Evolutionary conservation across 2,797 vertebrate genomes (phyloP), one percentile per base, ranked within the genome.

Genomic region (Spinibarbus caldwelli): DNA sequence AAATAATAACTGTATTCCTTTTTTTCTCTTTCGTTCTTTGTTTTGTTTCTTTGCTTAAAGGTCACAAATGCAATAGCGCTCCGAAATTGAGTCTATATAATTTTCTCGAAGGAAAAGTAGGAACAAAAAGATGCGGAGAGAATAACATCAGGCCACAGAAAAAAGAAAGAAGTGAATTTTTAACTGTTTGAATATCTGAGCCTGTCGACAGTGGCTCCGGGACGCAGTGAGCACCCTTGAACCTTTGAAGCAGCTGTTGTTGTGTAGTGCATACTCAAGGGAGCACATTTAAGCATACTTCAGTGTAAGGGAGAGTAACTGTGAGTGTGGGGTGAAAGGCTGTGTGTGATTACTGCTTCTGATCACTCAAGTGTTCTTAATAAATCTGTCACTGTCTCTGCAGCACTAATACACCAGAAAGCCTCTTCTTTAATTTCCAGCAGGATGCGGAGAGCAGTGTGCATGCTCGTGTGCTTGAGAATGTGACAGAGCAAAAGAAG

Each of bases 351-450:
- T 54, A 77, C 34, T 10, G 73, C 73, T 67, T 77, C 36, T 78
- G 72, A 84, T 84, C 62, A n/a, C 26, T 84, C 45, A 52, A 84
- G 47, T 70, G 83, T 70, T 78, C 75, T 84, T 78, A 84, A 84
- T 84, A 78, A 78, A 78, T n/a, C 36, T 21, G 21, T 84, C 75
- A 70, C 47, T 84, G 83, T 76, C 57, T 76, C 29, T 36, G 38
- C 15, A 29, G 49, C 36, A 21, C 34, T 52, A 76, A 52, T 26
- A 78, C 64, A 78, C 62, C 36, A 52, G 17, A 67, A 73, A 71
- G 23, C 31, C 17, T 59, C 7, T 62, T 47, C 36, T 83, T 62
- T 82, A 26, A 11, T 45, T 59, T 73, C 11, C 68, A 47, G 66
- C 19, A 57, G 82, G 47, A 78, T 41, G 26, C 9, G n/a, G 15